Conservation (phyloP, 2,113 vertebrate species). For the Pituophis catenifer region DNA sequence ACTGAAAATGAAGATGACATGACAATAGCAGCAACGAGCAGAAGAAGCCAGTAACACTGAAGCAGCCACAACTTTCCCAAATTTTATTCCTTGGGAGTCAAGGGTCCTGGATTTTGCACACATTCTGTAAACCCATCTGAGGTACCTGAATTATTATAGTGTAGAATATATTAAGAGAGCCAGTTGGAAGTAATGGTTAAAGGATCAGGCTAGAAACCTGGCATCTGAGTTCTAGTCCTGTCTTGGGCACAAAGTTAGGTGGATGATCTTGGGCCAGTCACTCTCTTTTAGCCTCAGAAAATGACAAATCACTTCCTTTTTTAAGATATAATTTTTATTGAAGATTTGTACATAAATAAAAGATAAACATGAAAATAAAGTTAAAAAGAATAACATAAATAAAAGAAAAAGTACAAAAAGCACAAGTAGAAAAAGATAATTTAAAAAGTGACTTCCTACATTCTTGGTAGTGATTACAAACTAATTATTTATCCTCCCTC, state of each 20-base stretch:
- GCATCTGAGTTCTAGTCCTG: not conserved
- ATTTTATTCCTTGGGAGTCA: not conserved
- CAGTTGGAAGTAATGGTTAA: not conserved
- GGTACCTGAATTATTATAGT: not conserved
- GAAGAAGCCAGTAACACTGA: not conserved
- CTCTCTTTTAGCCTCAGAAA: not conserved
- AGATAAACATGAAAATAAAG: not conserved
- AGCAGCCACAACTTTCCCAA: not conserved
- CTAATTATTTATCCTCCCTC: not conserved
- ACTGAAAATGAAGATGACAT: not conserved
- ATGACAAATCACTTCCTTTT: not conserved
- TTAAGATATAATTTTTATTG: not conserved
- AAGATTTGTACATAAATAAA: not conserved
- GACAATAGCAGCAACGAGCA: not conserved
- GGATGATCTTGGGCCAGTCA: not conserved
- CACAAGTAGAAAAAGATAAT: not conserved
- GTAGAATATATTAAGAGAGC: not conserved
- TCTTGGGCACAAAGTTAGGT: not conserved
- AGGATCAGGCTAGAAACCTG: not conserved
- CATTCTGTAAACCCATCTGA: not conserved
- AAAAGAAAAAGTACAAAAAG: not conserved
- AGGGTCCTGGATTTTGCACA: not conserved
- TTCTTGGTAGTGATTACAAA: not conserved
- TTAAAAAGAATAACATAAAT: not conserved
- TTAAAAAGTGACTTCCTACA: not conserved